phyloP scores from a whole-genome alignment of 2,888 invertebrate genomes.

The Sinotaia quadrata region DNA sequence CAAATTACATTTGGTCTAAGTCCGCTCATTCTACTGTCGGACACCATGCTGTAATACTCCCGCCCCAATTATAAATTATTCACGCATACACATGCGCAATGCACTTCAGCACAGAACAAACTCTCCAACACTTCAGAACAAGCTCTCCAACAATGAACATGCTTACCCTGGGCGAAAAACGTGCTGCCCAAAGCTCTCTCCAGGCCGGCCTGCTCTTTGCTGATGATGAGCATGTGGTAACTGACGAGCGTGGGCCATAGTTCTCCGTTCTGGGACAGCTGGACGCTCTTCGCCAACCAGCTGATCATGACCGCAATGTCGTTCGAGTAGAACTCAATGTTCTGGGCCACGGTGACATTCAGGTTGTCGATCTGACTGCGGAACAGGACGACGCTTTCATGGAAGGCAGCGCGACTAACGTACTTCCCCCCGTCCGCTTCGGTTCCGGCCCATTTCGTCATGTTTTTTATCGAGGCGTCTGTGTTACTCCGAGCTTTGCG shows the following conservation, averaged over 20 bases:
- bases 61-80: too few species aligned
- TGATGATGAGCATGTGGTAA: conserved; percentile 54
- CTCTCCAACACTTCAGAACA: background rate
- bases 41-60: too few species aligned
- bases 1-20: too few species aligned
- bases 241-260: conserved; percentile 52
- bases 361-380: conserved; percentile 1
- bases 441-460: conserved; percentile 13
- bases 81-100: background rate
- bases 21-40: too few species aligned
- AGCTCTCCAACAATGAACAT: background rate
- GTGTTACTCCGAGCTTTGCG: conserved; percentile 4
- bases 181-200: conserved; percentile 57
- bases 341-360: conserved; percentile 29
- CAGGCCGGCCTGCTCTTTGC: conserved; percentile 56
- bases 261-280: conserved; percentile 35
- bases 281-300: conserved; percentile 47
- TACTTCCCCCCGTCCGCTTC: background rate
- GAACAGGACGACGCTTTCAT: conserved; percentile 22
- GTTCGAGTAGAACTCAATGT: conserved; percentile 43
- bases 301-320: conserved; percentile 44
- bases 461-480: conserved; percentile 9
- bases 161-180: conserved; percentile 53
- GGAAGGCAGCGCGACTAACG: conserved; percentile 9
- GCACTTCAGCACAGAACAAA: background rate